These are phyloP conservation scores for Acanthochromis polyacanthus DNA, from an alignment of 2,113 vertebrate genomes.

Conservation along the genomic window DNA sequence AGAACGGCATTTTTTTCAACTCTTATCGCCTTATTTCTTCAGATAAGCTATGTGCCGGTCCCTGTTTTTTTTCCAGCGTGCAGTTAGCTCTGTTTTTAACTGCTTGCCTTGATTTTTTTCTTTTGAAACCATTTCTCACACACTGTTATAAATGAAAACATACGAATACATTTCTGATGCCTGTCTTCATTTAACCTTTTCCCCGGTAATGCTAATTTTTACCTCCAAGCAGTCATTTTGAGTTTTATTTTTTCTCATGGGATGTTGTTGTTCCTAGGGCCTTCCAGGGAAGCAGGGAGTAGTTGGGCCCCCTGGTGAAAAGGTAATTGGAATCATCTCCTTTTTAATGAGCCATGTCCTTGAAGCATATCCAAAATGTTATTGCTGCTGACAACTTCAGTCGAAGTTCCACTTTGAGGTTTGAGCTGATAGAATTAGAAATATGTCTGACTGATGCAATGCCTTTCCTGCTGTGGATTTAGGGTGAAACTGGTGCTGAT, in stretches of 20 bases:
- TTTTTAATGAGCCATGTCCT: constrained; percentile 25
- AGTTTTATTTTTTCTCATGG: neutral
- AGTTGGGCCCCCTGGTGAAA: constrained; percentile 76
- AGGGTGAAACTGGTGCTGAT: constrained; percentile 82
- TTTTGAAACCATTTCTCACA: neutral
- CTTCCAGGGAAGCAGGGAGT: constrained; percentile 84
- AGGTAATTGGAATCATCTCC: constrained; percentile 72
- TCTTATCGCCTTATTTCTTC: neutral
- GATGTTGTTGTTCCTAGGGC: constrained; percentile 73
- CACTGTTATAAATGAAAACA: neutral
- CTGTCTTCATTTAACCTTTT: neutral
- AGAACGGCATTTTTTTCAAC: neutral
- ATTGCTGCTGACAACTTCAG: neutral
- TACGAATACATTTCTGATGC: neutral
- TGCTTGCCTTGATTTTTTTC: neutral
- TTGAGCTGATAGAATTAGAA: neutral
- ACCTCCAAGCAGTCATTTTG: neutral
- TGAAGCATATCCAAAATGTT: constrained; percentile 4
- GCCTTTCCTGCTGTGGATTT: constrained; percentile 22
- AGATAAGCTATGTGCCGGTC: neutral
- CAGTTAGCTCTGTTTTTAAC: neutral
- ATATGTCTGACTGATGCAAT: neutral
- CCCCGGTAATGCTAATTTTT: neutral
- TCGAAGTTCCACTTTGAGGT: neutral
- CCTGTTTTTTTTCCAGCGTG: neutral